Conservation (phyloP, 2,797 vertebrate genomes). For the Hyperoplus lanceolatus region DNA sequence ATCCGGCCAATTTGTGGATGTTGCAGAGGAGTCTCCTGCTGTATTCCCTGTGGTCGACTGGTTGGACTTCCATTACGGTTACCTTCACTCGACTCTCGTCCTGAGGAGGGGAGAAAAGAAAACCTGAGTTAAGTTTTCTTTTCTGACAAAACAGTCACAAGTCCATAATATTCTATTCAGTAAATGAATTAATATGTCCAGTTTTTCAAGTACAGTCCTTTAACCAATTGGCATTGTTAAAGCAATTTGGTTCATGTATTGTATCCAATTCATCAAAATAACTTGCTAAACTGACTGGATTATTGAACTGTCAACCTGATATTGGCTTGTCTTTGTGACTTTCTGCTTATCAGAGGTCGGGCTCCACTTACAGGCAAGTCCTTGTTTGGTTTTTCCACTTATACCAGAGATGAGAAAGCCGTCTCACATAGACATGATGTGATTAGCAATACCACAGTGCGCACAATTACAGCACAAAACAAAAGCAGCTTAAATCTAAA, state of each 20-base stretch:
- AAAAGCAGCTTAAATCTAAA: not conserved
- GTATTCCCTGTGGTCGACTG: conserved; percentile 90
- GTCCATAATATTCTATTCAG: too few relatives aligned
- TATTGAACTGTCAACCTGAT: not conserved
- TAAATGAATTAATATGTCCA: too few relatives aligned
- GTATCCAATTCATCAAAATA: too few relatives aligned
- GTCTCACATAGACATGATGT: not conserved
- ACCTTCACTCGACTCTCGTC: conserved; percentile 92
- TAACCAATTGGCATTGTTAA: too few relatives aligned
- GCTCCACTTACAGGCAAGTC: not conserved
- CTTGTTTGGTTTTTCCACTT: not conserved
- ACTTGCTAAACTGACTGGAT: not conserved
- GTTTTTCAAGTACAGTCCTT: too few relatives aligned
- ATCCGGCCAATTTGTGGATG: conserved; percentile 84
- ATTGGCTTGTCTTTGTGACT: not conserved
- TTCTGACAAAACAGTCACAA: too few relatives aligned
- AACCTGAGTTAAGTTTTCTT: not conserved
- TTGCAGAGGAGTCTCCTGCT: conserved; percentile 86
- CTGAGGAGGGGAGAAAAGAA: conserved; percentile 71
- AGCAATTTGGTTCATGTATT: too few relatives aligned
- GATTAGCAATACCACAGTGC: not conserved
- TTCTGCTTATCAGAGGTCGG: not conserved
- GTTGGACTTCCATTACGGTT: conserved; percentile 88
- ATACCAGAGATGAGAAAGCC: not conserved
- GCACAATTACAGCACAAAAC: not conserved